Evolutionary conservation across 2,888 invertebrate genomes (phyloP), one percentile per base, ranked within the genome.

Genomic region (Drosophila lutescens): DNA sequence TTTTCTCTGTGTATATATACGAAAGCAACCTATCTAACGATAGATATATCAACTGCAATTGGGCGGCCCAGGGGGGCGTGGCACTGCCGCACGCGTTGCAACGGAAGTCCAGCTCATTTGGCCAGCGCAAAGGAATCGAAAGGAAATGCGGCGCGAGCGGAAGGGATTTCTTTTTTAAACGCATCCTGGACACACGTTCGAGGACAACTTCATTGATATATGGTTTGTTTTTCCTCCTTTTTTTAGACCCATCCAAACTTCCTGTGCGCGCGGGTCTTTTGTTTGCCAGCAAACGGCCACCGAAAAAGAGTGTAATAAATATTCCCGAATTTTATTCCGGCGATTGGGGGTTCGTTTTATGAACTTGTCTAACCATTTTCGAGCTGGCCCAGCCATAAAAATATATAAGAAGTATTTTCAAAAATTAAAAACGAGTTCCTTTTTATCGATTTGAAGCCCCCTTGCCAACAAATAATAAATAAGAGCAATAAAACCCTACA

Each of bases 101-200:
- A 7, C 84, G 84, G 88, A 84, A 83, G 84, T 88, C 66, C 79
- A 88, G 86, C 88, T 88, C 86, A 88, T 84, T 84, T 84, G 80
- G 80, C 79, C 71, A 74, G 80, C 76, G 46, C 30, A 47, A 58
- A 47, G 34, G 43, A 40, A 34, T 68, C 70, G 72, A 23, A 68
- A 26, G 26, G 26, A 79, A 58, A 58, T 6, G 58, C 58, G 58
- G 58, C 56, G 40, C 58, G 13, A 62, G 63, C 86, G 88, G 88
- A 88, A 80, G 79, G 78, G 86, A 88, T 84, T 86, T 86, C 83
- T 82, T 88, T 88, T 84, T 88, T 84, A 80, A 88, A 80, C 74
- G 84, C 88, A 88, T 84, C 88, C 84, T 86, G 84, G 68, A 74
- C 88, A 83, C 83, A 88, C 83, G 83, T 60, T 60, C 58, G 58